Evolutionary conservation across 2,797 vertebrate species (phyloP), one percentile per base, ranked within the genome.

Genomic region (Varecia variegata): DNA sequence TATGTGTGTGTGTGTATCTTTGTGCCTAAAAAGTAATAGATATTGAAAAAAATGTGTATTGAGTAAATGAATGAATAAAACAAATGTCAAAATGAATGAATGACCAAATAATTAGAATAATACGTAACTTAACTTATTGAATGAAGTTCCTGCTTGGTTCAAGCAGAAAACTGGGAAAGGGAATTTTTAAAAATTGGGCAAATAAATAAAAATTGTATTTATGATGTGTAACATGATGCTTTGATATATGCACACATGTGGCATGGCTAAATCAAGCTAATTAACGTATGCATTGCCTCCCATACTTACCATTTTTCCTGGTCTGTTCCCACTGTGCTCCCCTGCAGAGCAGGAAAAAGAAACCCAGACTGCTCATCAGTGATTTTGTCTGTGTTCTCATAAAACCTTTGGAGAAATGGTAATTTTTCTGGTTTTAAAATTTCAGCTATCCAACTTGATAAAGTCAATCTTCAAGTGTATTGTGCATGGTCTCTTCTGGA

Each of bases 401-500:
- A 56, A 90, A 95, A 43, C 18, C 15, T 91, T 81, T 23, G 12
- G 23, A 47, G 25, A 95, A 90, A 58, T 88, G 35, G 6, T 92
- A 67, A 83, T 43, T 88, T 67, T 93, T 54, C 2, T 3, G 76
- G 85, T 74, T 45, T 65, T 40, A 93, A 68, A 9, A 93, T 98
- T 98, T 93, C 91, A 99, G 98, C 98, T 8, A 97, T 99, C 87
- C 97, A 93, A 60, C 94, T 98, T 73, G 98, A 99, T 38, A 95
- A 96, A 52, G 98, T 99, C 86, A 95, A 98, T 3, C 91, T 99
- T 79, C 96, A 25, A 21, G 95, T 99, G 30, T 99, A 99, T 96
- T 99, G 99, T 88, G 97, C 97, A 0, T 99, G 99, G 99, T 99
- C 98, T 0, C 98, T 99, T 90, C 96, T 99, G 98, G 99, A 99